These are phyloP conservation scores for Micrasema minimum DNA, from an alignment of 1,140 invertebrate genomes.

Conservation along the genomic window DNA sequence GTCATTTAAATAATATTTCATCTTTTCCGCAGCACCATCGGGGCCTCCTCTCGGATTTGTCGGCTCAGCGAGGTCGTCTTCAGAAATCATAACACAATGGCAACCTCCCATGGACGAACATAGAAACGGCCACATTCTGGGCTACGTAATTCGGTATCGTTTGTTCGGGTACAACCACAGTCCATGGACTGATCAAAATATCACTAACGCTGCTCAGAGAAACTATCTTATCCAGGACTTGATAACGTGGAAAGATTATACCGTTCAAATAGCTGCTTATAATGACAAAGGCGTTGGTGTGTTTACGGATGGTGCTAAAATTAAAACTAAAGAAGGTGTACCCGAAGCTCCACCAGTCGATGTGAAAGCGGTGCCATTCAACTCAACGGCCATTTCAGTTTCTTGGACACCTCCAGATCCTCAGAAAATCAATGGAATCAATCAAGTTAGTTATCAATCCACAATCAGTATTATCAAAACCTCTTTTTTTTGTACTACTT, in stretches of 20 bases:
- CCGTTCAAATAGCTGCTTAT: conserved; percentile 96
- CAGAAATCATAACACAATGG: conserved; percentile 98
- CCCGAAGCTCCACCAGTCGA: conserved; percentile 91
- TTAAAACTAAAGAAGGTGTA: conserved; percentile 95
- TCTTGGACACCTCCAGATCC: conserved; percentile 94
- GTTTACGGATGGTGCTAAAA: conserved; percentile 90
- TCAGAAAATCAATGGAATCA: conserved; percentile 98
- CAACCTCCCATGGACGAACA: conserved; percentile 92
- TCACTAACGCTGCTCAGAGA: conserved; percentile 92
- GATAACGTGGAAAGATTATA: conserved; percentile 98
- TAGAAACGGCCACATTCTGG: conserved; percentile 93
- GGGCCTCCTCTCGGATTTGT: conserved; percentile 90
- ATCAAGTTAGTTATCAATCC: conserved; percentile 72
- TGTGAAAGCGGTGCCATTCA: conserved; percentile 81
- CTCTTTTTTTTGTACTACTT: not conserved
- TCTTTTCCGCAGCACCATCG: conserved; percentile 76
- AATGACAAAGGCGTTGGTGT: conserved; percentile 97
- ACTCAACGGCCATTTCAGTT: conserved; percentile 87
- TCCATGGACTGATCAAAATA: conserved; percentile 89
- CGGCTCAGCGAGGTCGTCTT: conserved; percentile 90
- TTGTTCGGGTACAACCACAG: conserved; percentile 90
- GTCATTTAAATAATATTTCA: too few relatives aligned
- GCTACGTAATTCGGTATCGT: conserved; percentile 92
- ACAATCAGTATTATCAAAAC: not conserved
- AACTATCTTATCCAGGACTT: conserved; percentile 93